These are phyloP conservation scores for Apogon talboti DNA, from an alignment of 2,797 vertebrate species.

Conservation along the genomic window DNA sequence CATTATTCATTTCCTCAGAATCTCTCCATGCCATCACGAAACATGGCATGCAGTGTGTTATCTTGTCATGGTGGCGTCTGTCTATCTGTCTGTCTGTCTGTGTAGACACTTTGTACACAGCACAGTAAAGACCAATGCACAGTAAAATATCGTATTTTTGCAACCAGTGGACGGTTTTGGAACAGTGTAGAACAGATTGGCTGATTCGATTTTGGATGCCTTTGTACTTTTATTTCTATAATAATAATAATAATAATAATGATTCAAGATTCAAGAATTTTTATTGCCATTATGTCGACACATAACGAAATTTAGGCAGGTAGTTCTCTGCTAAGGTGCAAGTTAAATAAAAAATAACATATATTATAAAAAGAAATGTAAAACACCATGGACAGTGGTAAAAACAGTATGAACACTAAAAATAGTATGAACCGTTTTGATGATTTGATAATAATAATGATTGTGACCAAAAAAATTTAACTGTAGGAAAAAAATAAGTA, in stretches of 20 bases:
- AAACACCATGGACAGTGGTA: too few species aligned
- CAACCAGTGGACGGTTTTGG: slow-evolving; percentile 14
- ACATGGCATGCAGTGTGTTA: slow-evolving; percentile 45
- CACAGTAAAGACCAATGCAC: slow-evolving; percentile 45
- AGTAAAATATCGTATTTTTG: slow-evolving; percentile 35
- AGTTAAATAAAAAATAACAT: too few species aligned
- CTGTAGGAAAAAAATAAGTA: too few species aligned
- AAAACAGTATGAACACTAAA: too few species aligned
- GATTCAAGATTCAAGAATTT: too few species aligned
- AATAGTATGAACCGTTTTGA: too few species aligned
- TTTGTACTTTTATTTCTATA: slow-evolving; percentile 13
- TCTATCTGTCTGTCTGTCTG: slow-evolving; percentile 44
- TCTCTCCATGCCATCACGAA: slow-evolving; percentile 33
- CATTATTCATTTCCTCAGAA: slow-evolving; percentile 62
- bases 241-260: slow-evolving; percentile 5
- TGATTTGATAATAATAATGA: too few species aligned
- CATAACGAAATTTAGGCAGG: too few species aligned
- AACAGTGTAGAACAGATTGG: slow-evolving; percentile 39
- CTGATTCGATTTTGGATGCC: slow-evolving; percentile 22
- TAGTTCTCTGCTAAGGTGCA: too few species aligned
- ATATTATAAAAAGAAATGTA: too few species aligned
- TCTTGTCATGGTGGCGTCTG: slow-evolving; percentile 60
- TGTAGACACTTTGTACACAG: slow-evolving; percentile 45
- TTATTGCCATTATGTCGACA: too few species aligned
- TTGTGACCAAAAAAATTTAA: too few species aligned